Base-by-base conservation (phyloP, 2,797 vertebrate species). In the Halcyon leucocephala region DNA sequence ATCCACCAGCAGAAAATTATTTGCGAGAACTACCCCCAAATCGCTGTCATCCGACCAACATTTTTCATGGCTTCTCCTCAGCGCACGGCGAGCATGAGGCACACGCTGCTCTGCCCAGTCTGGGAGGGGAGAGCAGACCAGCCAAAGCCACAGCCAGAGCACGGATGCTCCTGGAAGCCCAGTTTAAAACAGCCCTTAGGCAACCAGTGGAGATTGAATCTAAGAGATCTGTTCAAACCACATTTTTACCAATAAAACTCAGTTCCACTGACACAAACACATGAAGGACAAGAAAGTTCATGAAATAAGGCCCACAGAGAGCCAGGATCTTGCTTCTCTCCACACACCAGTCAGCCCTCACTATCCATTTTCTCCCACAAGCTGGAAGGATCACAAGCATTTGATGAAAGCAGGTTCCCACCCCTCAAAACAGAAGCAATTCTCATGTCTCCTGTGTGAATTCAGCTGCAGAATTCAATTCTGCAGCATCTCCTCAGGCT, bases 1-100 rank as follows among this genome's bases (percentile, higher is more conserved):
- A 82, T 90, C 95, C 94, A 96, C 90, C 86, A 92, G 93, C 88
- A 67, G 90, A 97, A 95, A 89, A 85, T 79, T 1, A 77, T 96
- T 95, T 96, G 90, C 54, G 24, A 86, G 86, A 61, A 81, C 67
- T 85, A 42, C 60, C 78, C 55, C 55, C 90, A 70, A 90, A 93
- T 89, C 74, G 12, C 51, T 64, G 78, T 52, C 73, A 86, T 37
- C 90, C 6, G 2, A 82, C 73, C 0, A 4, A 74, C 84, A 80
- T 86, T 95, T 91, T 96, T 93, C 86, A 86, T 12, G 72, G 81
- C 55, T 87, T 78, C 52, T 71, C 67, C 78, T 87, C 60, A 28
- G 65, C 17, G n/a, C 2, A 8, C 1, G 1, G 12, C 2, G 7
- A 66, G 72, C 79, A 18, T 2, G 18, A 58, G 73, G 10, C 58